A percentile compares a stretch with the other conserved stretches of the same genome.
Evolutionary conservation across 2,888 invertebrate species (phyloP).

Genomic region (Scaptomyza caliginosa): DNA sequence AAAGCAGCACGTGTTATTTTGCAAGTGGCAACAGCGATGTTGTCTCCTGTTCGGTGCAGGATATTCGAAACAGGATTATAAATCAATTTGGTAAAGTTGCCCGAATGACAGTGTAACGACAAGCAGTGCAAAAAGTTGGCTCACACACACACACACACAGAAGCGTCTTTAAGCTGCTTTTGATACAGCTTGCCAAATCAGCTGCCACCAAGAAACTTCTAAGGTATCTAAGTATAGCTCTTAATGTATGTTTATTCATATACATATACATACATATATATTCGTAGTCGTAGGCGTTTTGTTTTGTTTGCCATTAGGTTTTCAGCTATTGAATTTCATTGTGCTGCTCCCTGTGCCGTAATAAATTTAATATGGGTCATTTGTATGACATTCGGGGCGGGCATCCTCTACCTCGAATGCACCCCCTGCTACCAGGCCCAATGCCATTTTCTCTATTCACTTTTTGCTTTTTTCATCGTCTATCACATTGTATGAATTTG

Average conservation of each 20-base stretch:
- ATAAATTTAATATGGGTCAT: constrained; percentile 81
- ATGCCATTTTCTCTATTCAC: constrained; percentile 10
- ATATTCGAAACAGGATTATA: constrained; percentile 71
- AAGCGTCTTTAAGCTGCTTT: constrained; percentile 69
- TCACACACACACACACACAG: not conserved
- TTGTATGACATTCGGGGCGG: constrained; percentile 73
- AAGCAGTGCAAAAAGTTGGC: constrained; percentile 51
- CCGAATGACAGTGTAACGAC: constrained; percentile 59
- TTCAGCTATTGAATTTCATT: constrained; percentile 77
- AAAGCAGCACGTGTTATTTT: constrained; percentile 15
- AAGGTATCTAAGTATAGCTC: constrained; percentile 42
- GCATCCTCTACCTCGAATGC: constrained; percentile 12
- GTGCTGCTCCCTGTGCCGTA: constrained; percentile 67
- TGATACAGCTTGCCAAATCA: constrained; percentile 44
- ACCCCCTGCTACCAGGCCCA: not conserved
- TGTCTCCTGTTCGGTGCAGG: constrained; percentile 29
- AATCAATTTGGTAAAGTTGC: constrained; percentile 73
- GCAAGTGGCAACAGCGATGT: constrained; percentile 1
- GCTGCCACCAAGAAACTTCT: not conserved
- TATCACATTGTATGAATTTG: constrained; percentile 19
- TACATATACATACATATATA: constrained; percentile 6
- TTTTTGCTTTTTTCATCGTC: constrained; percentile 22
- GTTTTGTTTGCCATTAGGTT: constrained; percentile 75
- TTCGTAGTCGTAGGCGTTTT: constrained; percentile 67
- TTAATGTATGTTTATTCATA: constrained; percentile 25